phyloP scores from a whole-genome alignment of 2,888 invertebrate genomes.

The Enoplolaimus lenunculus region DNA sequence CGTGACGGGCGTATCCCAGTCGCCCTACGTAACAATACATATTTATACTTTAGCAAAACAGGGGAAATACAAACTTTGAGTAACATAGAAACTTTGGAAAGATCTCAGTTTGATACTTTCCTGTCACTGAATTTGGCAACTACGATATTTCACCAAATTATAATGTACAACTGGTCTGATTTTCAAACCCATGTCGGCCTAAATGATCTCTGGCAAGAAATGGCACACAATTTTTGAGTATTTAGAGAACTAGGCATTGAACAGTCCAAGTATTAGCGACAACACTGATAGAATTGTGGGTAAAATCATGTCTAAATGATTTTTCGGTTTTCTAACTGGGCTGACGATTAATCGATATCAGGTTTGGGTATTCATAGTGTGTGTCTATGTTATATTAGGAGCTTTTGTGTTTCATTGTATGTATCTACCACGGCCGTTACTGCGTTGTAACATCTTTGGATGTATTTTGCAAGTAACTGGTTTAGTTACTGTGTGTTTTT shows the following conservation, averaged over 20 bases:
- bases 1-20: not conserved
- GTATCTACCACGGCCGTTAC: no score
- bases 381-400: conserved; percentile 7
- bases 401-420: no score
- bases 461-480: no score
- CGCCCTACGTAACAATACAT: not conserved
- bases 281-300: not conserved
- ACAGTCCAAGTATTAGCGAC: no score
- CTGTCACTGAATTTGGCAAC: not conserved
- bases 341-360: not conserved
- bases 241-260: no score
- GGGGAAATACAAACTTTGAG: not conserved
- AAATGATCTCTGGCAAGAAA: not conserved
- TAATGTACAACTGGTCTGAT: conserved; percentile 13
- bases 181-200: not conserved
- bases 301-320: not conserved
- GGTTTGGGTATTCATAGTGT: conserved; percentile 6
- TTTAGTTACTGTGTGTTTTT: no score
- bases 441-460: no score
- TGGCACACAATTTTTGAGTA: no score
- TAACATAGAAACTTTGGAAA: no score
- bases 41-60: not conserved
- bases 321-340: not conserved
- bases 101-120: no score
- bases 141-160: conserved; percentile 10